Percentiles rank a stretch among this genome's conserved stretches.
Conservation (phyloP, 2,888 invertebrate species). For the Mythimna vitellina region DNA sequence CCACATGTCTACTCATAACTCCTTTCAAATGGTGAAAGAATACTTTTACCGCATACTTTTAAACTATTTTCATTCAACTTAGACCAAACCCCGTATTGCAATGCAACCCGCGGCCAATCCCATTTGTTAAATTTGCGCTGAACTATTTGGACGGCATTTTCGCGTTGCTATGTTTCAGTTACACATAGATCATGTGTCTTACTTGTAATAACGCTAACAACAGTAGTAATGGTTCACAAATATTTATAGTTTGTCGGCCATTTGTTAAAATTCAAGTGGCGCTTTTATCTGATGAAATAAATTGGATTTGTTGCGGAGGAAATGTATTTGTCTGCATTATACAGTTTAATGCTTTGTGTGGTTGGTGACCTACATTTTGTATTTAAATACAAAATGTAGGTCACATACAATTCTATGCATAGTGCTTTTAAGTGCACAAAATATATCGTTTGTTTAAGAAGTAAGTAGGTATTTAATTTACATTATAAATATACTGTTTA, state of each 20-base stretch:
- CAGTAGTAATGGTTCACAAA: constrained; percentile 64
- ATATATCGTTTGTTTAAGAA: too few species aligned
- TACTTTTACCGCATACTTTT: not conserved
- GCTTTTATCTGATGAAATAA: constrained; percentile 45
- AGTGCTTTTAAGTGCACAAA: too few species aligned
- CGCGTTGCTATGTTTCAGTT: constrained; percentile 65
- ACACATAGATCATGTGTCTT: constrained; percentile 66
- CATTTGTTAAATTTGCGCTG: constrained; percentile 88
- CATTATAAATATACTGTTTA: too few species aligned
- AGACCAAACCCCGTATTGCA: constrained; percentile 70
- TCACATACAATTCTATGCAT: too few species aligned
- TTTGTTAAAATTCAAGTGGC: constrained; percentile 63
- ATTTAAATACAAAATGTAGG: too few species aligned
- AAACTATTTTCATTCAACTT: constrained; percentile 56
- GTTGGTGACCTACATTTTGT: not conserved
- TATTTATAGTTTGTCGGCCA: constrained; percentile 61
- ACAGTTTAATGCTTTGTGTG: not conserved
- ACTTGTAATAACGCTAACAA: constrained; percentile 62
- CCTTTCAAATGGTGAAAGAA: too few species aligned
- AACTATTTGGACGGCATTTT: constrained; percentile 81
- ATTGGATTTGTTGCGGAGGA: constrained; percentile 15
- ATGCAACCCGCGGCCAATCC: constrained; percentile 82
- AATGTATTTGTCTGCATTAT: constrained; percentile 32
- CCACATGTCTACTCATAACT: too few species aligned
- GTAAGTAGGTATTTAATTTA: too few species aligned